These are phyloP conservation scores for Microcebus murinus DNA, from an alignment of 2,113 vertebrate genomes.

Conservation along the genomic window DNA sequence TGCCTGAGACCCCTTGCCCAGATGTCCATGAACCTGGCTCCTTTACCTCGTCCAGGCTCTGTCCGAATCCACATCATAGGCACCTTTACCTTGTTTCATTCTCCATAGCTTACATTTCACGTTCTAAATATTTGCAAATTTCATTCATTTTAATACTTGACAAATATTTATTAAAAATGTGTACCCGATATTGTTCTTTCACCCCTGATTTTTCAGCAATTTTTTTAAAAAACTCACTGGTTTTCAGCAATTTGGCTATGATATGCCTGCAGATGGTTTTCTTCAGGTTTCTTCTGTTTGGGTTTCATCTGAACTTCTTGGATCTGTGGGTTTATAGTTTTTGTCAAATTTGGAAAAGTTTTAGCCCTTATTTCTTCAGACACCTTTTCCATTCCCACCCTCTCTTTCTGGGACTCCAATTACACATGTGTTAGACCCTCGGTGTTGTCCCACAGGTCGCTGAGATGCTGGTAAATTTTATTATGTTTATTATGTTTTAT, in stretches of 20 bases:
- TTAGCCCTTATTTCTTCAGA: neutral
- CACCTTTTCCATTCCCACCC: neutral
- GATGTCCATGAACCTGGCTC: fast-evolving
- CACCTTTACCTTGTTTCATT: neutral
- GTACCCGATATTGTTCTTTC: neutral
- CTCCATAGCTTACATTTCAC: neutral
- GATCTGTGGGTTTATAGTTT: neutral
- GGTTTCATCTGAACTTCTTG: neutral
- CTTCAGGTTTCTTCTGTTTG: neutral
- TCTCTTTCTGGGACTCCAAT: neutral
- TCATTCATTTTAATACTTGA: neutral
- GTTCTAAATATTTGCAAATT: neutral
- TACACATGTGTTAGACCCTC: neutral
- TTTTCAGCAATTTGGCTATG: neutral
- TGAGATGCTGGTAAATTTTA: neutral
- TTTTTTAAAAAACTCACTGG: neutral
- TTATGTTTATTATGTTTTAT: neutral
- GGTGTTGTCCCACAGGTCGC: neutral
- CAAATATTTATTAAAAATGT: neutral
- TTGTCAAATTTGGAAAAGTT: neutral
- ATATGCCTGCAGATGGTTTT: neutral
- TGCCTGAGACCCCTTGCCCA: neutral
- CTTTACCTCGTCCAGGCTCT: neutral
- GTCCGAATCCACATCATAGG: fast-evolving
- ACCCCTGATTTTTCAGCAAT: neutral